Evolutionary conservation across 2,113 vertebrate species (phyloP), one percentile per base, ranked within the genome.

Genomic region (Forbesichthys papilliferus): DNA sequence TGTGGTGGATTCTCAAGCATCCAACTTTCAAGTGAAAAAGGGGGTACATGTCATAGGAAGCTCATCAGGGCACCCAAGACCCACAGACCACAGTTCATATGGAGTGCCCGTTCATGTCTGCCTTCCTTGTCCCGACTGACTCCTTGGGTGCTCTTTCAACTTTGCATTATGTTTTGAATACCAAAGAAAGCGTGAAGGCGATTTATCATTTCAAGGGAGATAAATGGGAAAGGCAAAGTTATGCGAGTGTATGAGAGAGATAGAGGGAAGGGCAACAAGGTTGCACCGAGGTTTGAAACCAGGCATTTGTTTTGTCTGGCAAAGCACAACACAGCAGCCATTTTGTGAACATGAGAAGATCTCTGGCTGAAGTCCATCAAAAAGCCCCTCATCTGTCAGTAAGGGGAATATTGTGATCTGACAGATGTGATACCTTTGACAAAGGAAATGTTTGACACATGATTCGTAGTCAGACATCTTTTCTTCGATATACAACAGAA

Each of bases 181-280:
- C 62, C 68, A 74, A 66, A 61, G n/a, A 52, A 67, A 10, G 49
- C 36, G 27, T 11, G 57, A 27, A 27, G 27, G 27, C 27, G 27
- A 48, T 82, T 77, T 72, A 82, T 79, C 68, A 42, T 0, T 27
- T 72, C 57, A 61, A 67, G 42, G 66, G 48, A 67, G 54, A 61
- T 52, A 18, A 73, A 81, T 47, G 11, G n/a, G 48, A 42, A 27
- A 68, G 66, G 3, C 0, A 74, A 57, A 57, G 55, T 5, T 36
- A 53, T 9, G 9, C 16, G 12, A 64, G 66, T 47, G 57, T 65
- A 36, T 14, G 62, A 67, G 0, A 59, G 58, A 64, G 51, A 48
- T 12, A 56, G 53, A 54, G 12, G 53, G 33, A 62, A 46, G 34
- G n/a, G 36, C 48, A 11, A 5, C 7, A 7, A 0, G 33, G 64